phyloP scores from a whole-genome alignment of 2,888 invertebrate species.

The Xylota segnis region DNA sequence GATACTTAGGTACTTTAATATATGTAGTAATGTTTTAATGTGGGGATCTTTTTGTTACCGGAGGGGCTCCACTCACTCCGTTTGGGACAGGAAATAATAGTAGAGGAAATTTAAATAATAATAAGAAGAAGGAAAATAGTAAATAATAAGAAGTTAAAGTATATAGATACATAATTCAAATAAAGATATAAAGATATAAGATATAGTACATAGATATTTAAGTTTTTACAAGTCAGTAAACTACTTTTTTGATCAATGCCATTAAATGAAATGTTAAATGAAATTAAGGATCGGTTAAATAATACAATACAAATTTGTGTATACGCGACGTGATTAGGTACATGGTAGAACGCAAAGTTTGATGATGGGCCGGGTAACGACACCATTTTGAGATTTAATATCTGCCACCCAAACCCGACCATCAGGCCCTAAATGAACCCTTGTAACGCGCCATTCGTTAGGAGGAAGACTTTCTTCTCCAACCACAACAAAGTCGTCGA shows the following conservation, averaged over 20 bases:
- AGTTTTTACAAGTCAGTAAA: neutral
- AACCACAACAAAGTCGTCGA: too few species aligned
- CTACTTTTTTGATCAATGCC: too few species aligned
- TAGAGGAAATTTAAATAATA: neutral
- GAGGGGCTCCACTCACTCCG: slow-evolving; percentile 22
- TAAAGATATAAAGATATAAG: too few species aligned
- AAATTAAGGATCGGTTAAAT: neutral
- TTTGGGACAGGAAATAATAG: slow-evolving; percentile 4
- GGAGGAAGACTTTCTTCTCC: too few species aligned
- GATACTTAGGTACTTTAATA: neutral
- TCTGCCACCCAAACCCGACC: slow-evolving; percentile 1
- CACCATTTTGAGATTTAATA: slow-evolving; percentile 24
- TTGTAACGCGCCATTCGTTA: slow-evolving; percentile 56
- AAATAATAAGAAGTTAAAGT: neutral
- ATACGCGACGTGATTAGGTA: neutral
- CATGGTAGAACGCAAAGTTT: too few species aligned
- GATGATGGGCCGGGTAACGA: too few species aligned
- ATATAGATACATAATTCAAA: too few species aligned
- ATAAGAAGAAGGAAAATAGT: too few species aligned
- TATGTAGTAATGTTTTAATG: slow-evolving; percentile 1
- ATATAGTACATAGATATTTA: neutral
- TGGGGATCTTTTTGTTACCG: slow-evolving; percentile 19
- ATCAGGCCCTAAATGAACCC: slow-evolving; percentile 21
- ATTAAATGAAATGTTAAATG: neutral
- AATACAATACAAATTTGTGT: neutral